phyloP scores from a whole-genome alignment of 2,888 invertebrate genomes.

The Conomelus anceps region DNA sequence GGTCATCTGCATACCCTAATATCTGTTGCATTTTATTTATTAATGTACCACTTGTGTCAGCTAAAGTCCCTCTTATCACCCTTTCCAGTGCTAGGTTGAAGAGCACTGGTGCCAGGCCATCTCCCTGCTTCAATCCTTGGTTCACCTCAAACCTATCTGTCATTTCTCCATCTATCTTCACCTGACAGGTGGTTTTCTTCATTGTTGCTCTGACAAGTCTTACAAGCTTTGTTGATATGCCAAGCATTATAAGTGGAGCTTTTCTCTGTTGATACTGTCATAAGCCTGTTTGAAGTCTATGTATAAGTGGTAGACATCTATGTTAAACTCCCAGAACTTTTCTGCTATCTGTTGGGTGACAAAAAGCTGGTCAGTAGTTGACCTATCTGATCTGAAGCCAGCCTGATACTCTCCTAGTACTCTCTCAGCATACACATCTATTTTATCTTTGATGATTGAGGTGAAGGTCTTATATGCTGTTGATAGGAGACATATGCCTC shows the following conservation, averaged over 20 bases:
- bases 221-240: conserved; percentile 17
- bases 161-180: conserved; percentile 2
- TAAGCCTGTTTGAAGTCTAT: conserved; percentile 20
- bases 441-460: conserved; percentile 12
- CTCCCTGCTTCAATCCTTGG: conserved; percentile 16
- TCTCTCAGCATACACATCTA: conserved; percentile 18
- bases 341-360: conserved; percentile 8
- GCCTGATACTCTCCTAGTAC: conserved; percentile 16
- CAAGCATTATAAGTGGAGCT: conserved; percentile 10
- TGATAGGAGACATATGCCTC: conserved; percentile 24
- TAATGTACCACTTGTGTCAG: too few species aligned
- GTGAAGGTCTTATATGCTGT: conserved; percentile 22
- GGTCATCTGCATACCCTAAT: conserved; percentile 6
- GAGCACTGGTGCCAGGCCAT: conserved; percentile 6
- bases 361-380: conserved; percentile 18
- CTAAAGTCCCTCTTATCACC: background rate
- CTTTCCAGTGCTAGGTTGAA: too few species aligned
- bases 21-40: background rate
- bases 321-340: conserved; percentile 18
- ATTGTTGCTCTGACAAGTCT: background rate
- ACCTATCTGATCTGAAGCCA: conserved; percentile 14
- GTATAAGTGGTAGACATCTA: conserved; percentile 16
- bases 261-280: conserved; percentile 12
- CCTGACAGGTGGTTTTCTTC: background rate
- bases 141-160: conserved; percentile 18